These are phyloP conservation scores for Crenichthys baileyi DNA, from an alignment of 2,797 vertebrate genomes.

Conservation along the genomic window DNA sequence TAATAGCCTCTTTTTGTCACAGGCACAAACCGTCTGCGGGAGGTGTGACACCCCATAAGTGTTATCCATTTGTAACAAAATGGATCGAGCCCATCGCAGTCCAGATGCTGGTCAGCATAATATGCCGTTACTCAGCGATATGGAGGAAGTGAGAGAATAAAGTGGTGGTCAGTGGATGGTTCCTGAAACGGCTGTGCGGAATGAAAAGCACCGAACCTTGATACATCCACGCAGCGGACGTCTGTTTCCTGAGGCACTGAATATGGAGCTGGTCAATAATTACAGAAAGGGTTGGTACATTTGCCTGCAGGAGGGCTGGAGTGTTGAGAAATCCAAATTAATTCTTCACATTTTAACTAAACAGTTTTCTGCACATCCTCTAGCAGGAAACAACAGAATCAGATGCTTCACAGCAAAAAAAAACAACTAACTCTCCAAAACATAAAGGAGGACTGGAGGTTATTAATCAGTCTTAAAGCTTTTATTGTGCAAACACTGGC, in stretches of 20 bases:
- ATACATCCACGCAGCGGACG: constrained; percentile 57
- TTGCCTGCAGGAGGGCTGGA: constrained; percentile 31
- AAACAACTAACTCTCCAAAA: not conserved
- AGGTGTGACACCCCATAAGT: constrained; percentile 71
- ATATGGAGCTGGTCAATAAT: constrained; percentile 56
- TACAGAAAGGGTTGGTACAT: constrained; percentile 24
- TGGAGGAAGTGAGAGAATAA: constrained; percentile 51
- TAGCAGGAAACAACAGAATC: not conserved
- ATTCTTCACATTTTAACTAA: constrained; percentile 33
- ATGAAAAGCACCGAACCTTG: constrained; percentile 74
- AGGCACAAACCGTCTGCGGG: constrained; percentile 65
- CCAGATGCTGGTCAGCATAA: constrained; percentile 68
- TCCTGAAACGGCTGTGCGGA: constrained; percentile 66
- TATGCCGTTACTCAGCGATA: constrained; percentile 58
- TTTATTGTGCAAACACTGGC: not conserved
- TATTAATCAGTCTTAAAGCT: not conserved
- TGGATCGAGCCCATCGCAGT: constrained; percentile 51
- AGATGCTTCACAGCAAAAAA: not conserved
- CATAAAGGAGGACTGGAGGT: not conserved
- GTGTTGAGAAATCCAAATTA: constrained; percentile 53
- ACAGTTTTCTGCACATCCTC: not conserved
- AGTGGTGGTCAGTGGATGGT: constrained; percentile 64
- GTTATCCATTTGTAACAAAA: constrained; percentile 75
- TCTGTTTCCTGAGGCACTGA: constrained; percentile 55
- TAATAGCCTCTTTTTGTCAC: constrained; percentile 80